A percentile compares a stretch with the other conserved stretches of the same genome.
Conservation (phyloP, 2,888 invertebrate species). For the Drosophila demipolita region DNA sequence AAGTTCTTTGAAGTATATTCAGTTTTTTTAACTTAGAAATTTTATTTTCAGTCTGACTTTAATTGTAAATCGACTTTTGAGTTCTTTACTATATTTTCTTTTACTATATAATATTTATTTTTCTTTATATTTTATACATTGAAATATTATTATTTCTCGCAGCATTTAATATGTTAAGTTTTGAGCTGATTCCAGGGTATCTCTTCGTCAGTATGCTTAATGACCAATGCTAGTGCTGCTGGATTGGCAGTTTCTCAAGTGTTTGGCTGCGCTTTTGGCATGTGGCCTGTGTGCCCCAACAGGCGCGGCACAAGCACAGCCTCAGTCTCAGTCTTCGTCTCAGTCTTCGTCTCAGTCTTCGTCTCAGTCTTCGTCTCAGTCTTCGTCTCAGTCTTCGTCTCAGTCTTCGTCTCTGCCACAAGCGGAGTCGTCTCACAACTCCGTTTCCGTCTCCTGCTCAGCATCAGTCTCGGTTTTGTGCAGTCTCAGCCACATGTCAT, state of each 20-base stretch:
- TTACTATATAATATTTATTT: no score
- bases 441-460: constrained; percentile 38
- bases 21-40: no score
- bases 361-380: not conserved
- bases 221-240: constrained; percentile 15
- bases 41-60: not conserved
- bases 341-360: not conserved
- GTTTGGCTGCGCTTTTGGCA: constrained; percentile 72
- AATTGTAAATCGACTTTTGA: not conserved
- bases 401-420: constrained; percentile 1
- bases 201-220: rapidly evolving
- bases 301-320: constrained; percentile 44
- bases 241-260: constrained; percentile 67
- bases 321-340: not conserved
- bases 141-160: no score
- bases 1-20: no score
- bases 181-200: not conserved
- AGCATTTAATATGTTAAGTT: not conserved
- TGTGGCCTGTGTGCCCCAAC: constrained; percentile 53
- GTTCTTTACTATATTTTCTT: not conserved
- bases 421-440: constrained; percentile 6
- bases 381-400: not conserved
- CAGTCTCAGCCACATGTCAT: constrained; percentile 79
- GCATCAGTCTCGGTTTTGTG: constrained; percentile 14
- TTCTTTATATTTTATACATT: no score